Base-by-base conservation (phyloP, 1,140 invertebrate species). In the Hyles euphorbiae region DNA sequence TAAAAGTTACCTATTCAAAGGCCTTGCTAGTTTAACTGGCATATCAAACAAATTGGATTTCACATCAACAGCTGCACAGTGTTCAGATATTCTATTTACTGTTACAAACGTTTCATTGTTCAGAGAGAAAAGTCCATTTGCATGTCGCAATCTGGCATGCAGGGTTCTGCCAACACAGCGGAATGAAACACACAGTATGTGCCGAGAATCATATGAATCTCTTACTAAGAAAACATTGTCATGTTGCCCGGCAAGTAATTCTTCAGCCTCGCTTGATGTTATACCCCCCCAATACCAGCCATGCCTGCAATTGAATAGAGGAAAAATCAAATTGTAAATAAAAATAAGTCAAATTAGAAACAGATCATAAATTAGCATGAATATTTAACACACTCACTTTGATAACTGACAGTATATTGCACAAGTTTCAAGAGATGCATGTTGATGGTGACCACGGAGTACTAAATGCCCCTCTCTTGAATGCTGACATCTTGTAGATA, bases 81-180 rank as follows among this genome's bases (percentile, higher is more conserved):
- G 84, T 66, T 88, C 86, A 44, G 84, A 87, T 74, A 88, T 84
- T 67, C 84, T 76, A 59, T 77, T 87, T 43, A 77, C 81, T 59
- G 86, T 84, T 45, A 88, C 86, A 81, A 87, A 88, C 70, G 86
- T 88, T 67, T 88, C 86, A 81, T 88, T 87, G 54, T 88, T 87
- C 40, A 88, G 62, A 46, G 84, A 88, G 61, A 88, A 88, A 4
- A 87, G 66, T 47, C 86, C 86, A 82, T 88, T 83, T 9, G 84
- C 84, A 78, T 88, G 86, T 58, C 83, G 62, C 10, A 88, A 70
- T 3, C 86, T 70, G 33, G 86, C 84, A 80, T 88, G 86, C 2
- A 87, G 67, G 44, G 86, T 88, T 43, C 83, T 72, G 7, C 86
- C 86, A 3, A 88, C 84, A 79, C 86, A 88, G 2, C 86, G 74